Evolutionary conservation across 2,113 vertebrate species (phyloP).

Genomic region (Erpornis zantholeuca): DNA sequence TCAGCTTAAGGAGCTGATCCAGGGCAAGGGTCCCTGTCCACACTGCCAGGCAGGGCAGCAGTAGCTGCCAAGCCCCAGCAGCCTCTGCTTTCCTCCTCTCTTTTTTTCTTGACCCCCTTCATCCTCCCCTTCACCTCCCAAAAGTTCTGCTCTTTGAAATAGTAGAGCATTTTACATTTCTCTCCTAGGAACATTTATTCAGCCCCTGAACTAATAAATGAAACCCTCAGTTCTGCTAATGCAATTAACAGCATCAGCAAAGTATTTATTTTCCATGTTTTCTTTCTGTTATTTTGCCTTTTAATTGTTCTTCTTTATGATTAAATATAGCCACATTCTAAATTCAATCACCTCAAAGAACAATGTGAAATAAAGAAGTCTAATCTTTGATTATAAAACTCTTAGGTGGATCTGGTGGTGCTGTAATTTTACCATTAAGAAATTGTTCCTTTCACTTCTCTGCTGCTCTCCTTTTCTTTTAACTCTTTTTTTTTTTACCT

Average conservation of each 20-base stretch:
- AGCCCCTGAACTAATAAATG: neutral
- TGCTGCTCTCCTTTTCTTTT: neutral
- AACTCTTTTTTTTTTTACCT: neutral
- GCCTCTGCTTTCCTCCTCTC: neutral
- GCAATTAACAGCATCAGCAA: neutral
- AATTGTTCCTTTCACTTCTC: neutral
- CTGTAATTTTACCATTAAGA: neutral
- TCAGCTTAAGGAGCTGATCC: neutral
- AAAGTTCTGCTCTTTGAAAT: neutral
- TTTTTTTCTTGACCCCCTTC: neutral
- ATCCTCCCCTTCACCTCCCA: neutral
- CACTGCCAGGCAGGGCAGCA: neutral
- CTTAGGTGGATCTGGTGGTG: neutral
- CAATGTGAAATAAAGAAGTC: neutral
- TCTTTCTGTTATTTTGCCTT: neutral
- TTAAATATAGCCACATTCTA: neutral
- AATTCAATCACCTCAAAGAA: constrained; percentile 6
- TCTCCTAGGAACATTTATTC: neutral
- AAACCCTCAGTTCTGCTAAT: neutral
- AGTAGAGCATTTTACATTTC: neutral
- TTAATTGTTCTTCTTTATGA: constrained; percentile 16
- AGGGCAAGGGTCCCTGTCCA: neutral
- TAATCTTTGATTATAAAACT: neutral
- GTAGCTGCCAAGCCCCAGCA: rapidly evolving
- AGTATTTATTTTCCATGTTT: neutral